Base-by-base conservation (phyloP, 2,113 vertebrate species). In the Gobio gobio region DNA sequence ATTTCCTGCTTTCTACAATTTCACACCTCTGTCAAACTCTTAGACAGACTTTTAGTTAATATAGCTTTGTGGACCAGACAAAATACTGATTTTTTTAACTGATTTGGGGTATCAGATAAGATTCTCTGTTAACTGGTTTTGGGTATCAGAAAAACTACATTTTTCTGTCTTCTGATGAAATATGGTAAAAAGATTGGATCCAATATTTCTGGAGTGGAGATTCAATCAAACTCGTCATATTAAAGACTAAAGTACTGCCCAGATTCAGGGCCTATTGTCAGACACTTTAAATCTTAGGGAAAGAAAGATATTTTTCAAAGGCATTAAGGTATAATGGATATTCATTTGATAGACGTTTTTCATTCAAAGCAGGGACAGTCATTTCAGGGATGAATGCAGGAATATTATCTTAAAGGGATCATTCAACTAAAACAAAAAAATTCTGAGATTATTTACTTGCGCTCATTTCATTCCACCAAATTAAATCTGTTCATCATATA, bases 281-380 rank as follows among this genome's bases (percentile, higher is more conserved):
- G 68, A 68, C 82, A 74, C 82, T 83, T 83, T 10, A 59, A 70
- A 26, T 22, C 18, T 12, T 16, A 18, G 64, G 64, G 26, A 68
- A 68, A 68, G 18, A 20, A 9, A 20, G 16, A 36, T 4, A 68
- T 33, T 68, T 68, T 33, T 58, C n/a, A 78, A 43, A 10, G 12
- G 8, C 20, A 70, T 82, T n/a, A 78, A 14, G 76, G 33, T 59
- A 78, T 0, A 59, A 59, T 43, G 5, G 2, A 58, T 14, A 78
- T 43, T 18, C 2, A 59, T 24, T 43, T 59, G 33, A 40, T 22
- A 36, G 51, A 78, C 58, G 18, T 12, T 40, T 58, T 40, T 5
- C 2, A 58, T 5, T 18, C 20, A 78, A 59, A 24, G 29, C 54
- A 70, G 33, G 66, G 66, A 40, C 29, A 20, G 7, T 36, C 29